Conservation (phyloP, 2,888 invertebrate species). For the Machimus rusticus region DNA sequence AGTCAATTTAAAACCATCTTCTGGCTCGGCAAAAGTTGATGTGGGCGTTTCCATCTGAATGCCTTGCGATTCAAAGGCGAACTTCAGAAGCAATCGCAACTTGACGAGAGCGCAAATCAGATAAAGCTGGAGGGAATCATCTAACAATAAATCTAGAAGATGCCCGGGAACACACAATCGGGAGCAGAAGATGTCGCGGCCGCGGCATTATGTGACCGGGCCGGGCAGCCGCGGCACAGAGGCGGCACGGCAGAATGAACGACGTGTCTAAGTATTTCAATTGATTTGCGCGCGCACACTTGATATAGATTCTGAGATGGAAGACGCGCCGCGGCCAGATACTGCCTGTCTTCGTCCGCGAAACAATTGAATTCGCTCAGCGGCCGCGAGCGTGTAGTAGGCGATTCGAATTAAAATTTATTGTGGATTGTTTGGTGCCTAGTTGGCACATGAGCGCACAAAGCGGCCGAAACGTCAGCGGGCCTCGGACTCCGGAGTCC, state of each 20-base stretch:
- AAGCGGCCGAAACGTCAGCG: constrained; percentile 34
- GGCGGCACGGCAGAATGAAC: constrained; percentile 19
- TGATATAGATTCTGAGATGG: constrained; percentile 26
- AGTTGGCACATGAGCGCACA: constrained; percentile 32
- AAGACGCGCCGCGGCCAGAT: constrained; percentile 1
- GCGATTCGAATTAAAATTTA: constrained; percentile 40
- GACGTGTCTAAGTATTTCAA: constrained; percentile 38
- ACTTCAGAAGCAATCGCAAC: neutral
- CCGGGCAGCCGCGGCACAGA: neutral
- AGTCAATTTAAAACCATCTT: neutral
- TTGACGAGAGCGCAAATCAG: neutral
- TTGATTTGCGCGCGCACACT: constrained; percentile 39
- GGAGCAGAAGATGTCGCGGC: neutral
- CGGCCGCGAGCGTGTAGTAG: constrained; percentile 9
- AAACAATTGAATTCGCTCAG: constrained; percentile 32
- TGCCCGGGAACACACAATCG: constrained; percentile 21
- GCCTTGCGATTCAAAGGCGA: neutral
- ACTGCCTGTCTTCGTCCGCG: neutral
- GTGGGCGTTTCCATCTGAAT: neutral
- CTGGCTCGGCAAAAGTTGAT: neutral
- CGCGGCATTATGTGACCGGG: neutral
- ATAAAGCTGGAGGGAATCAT: neutral
- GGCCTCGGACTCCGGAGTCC: neutral
- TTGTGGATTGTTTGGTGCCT: constrained; percentile 37
- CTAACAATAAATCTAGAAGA: constrained; percentile 29